Evolutionary conservation across 1,140 invertebrate genomes (phyloP), one percentile per base, ranked within the genome.

Genomic region (Atta texana): DNA sequence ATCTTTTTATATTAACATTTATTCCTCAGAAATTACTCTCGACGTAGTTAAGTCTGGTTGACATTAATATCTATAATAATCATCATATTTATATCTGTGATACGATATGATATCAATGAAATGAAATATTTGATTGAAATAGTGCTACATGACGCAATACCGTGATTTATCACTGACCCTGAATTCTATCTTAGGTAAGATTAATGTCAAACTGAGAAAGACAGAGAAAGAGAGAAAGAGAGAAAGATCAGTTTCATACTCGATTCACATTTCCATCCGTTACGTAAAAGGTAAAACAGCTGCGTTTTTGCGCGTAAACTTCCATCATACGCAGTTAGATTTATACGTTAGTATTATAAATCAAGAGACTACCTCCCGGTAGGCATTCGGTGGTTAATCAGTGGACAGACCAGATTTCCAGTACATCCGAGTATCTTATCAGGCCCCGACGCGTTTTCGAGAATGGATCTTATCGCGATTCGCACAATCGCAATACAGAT

Each of bases 351-450:
- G 3, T 69, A 72, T 68, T 57, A 28, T n/a, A 39, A 85, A 66
- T 66, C 55, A 28, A 39, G 8, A 18, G 66, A 69, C 69, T 49
- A 53, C 51, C 61, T 44, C 8, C 39, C 8, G 8, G 8, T 44
- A 10, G 61, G 14, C 12, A 3, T 16, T 39, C 39, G n/a, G 63
- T 71, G 5, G 39, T 78, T 24, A 80, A 84, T 69, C 49, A 55
- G 44, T 21, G 63, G 81, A 34, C 78, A 77, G 85, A 18, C 64
- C 64, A 87, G 68, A 85, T 90, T 90, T 90, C 63, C 51, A 21
- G 82, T 53, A 72, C 68, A 61, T 78, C 78, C 78, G 55, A 53
- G 71, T 89, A 89, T 89, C 88, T 89, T 89, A 89, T 89, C 88
- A 44, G n/a, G 39, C 18, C 34, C 53, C 87, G 88, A 86, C 87